These are phyloP conservation scores for Platalea minor DNA, from an alignment of 2,797 vertebrate species.

Conservation along the genomic window DNA sequence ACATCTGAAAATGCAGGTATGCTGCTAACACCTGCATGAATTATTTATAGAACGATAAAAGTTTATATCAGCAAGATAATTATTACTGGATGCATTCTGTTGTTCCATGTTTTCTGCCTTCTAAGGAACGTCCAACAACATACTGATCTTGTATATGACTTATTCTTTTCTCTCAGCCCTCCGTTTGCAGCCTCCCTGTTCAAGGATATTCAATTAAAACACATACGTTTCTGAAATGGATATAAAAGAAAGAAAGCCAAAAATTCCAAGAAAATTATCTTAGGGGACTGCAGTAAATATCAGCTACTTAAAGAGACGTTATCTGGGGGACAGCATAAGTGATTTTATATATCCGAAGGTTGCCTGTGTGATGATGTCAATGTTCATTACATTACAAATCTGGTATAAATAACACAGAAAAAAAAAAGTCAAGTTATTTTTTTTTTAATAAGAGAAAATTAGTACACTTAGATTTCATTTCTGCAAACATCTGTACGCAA, in stretches of 20 bases:
- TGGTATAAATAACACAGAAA: neutral
- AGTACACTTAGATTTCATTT: neutral
- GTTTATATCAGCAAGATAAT: neutral
- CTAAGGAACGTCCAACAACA: neutral
- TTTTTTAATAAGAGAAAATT: slow-evolving; percentile 33
- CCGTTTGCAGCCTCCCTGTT: neutral
- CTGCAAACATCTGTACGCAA: neutral
- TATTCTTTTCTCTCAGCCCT: neutral
- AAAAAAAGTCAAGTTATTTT: neutral
- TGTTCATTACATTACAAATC: neutral
- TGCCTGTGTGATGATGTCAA: neutral
- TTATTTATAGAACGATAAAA: neutral
- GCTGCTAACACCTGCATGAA: neutral
- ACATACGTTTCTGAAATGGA: neutral
- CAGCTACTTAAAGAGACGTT: neutral
- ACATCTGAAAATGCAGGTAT: neutral
- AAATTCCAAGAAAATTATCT: neutral
- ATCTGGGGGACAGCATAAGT: neutral
- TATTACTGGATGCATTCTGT: neutral
- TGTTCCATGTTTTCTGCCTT: slow-evolving; percentile 21
- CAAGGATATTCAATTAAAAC: neutral
- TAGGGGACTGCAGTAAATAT: neutral
- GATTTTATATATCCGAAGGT: neutral
- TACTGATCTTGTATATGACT: neutral
- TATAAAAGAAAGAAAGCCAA: neutral